Percentiles rank a stretch among this genome's conserved stretches.
These are phyloP conservation scores for Seladonia tumulorum DNA, from an alignment of 2,888 invertebrate genomes.

Conservation along the genomic window DNA sequence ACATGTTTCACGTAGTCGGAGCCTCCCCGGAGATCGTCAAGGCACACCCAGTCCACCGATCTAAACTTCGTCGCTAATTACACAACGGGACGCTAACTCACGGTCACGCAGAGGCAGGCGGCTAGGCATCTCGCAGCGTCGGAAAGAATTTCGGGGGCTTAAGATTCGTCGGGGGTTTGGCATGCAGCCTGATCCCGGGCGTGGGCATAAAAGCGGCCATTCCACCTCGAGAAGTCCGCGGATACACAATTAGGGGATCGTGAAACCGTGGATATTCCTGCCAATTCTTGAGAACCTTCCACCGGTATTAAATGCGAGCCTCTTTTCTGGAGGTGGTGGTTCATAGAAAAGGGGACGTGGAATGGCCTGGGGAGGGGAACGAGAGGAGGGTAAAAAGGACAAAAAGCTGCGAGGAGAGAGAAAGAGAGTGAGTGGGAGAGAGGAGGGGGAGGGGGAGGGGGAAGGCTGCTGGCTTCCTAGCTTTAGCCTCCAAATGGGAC, in stretches of 20 bases:
- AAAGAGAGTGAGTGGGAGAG: neutral
- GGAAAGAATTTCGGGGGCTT: constrained; percentile 59
- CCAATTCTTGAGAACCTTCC: constrained; percentile 80
- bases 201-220: constrained; percentile 57
- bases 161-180: constrained; percentile 71
- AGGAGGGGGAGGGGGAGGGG: neutral
- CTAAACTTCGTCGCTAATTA: constrained; percentile 48
- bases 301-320: constrained; percentile 75
- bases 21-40: neutral
- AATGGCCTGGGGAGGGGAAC: constrained; percentile 11
- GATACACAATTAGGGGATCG: constrained; percentile 70
- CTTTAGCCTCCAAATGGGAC: constrained; percentile 78
- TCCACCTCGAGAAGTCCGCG: constrained; percentile 40
- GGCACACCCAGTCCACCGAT: neutral
- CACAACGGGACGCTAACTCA: constrained; percentile 37
- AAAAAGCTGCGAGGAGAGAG: constrained; percentile 11
- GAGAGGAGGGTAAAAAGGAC: constrained; percentile 20
- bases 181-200: constrained; percentile 57
- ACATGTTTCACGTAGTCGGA: neutral
- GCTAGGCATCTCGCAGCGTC: constrained; percentile 11
- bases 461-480: constrained; percentile 27
- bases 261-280: constrained; percentile 65
- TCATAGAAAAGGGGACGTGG: constrained; percentile 25
- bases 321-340: constrained; percentile 43
- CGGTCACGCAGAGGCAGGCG: neutral